Evolutionary conservation across 2,113 vertebrate species (phyloP).

Genomic region (Acanthisitta chloris): DNA sequence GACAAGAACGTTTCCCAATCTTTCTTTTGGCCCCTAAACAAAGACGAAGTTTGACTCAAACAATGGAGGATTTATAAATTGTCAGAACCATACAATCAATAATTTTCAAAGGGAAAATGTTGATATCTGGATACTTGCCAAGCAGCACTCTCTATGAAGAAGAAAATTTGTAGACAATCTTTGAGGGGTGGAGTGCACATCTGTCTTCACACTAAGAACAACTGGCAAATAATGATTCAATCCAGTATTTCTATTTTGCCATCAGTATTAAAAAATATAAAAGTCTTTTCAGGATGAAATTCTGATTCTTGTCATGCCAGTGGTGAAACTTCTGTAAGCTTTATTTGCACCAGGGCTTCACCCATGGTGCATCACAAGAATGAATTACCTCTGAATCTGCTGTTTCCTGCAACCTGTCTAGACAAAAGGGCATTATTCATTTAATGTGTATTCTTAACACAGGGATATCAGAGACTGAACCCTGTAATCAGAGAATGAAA

Average conservation of each 20-base stretch:
- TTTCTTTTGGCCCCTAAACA: slow-evolving; percentile 5
- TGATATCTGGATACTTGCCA: background rate
- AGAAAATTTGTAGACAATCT: background rate
- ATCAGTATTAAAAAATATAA: background rate
- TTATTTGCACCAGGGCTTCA: background rate
- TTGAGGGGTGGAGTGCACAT: background rate
- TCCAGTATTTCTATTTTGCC: background rate
- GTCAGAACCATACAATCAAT: background rate
- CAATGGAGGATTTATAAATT: background rate
- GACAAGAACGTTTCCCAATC: background rate
- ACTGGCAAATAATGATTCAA: background rate
- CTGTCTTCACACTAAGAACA: background rate
- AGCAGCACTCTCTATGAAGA: background rate
- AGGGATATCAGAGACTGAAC: background rate
- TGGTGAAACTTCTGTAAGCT: background rate
- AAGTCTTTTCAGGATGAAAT: background rate
- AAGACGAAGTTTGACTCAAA: background rate
- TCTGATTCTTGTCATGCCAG: background rate
- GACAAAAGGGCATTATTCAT: background rate
- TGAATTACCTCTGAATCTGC: background rate
- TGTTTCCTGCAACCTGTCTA: background rate
- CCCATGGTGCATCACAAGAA: background rate
- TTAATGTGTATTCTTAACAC: background rate
- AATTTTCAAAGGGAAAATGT: background rate
- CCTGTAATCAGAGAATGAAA: background rate